A percentile compares a stretch with the other conserved stretches of the same genome.
These are phyloP conservation scores for Leucania comma DNA, from an alignment of 2,888 invertebrate genomes.

Conservation along the genomic window DNA sequence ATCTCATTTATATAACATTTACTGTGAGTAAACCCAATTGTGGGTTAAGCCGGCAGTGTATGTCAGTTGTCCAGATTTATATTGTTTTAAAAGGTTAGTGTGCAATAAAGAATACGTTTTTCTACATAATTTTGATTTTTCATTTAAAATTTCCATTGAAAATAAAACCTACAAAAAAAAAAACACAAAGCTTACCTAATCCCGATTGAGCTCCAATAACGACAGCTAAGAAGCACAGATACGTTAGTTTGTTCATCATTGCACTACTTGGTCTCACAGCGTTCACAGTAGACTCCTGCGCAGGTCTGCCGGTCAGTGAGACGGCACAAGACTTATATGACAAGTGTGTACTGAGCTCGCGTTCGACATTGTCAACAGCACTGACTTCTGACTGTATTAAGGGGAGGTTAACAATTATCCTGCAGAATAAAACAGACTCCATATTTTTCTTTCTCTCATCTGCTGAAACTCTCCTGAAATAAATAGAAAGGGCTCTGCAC, in stretches of 20 bases:
- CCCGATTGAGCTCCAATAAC: constrained; percentile 72
- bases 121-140: no score
- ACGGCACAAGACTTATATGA: constrained; percentile 56
- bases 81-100: no score
- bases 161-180: background rate
- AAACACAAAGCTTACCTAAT: constrained; percentile 69
- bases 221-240: constrained; percentile 75
- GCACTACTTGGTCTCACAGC: constrained; percentile 20
- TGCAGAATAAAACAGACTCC: background rate
- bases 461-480: no score
- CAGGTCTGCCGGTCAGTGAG: constrained; percentile 28
- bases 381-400: constrained; percentile 34
- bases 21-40: no score
- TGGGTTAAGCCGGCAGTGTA: no score
- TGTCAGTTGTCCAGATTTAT: no score
- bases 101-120: no score
- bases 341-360: background rate
- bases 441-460: no score
- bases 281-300: constrained; percentile 34
- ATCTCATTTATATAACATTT: no score
- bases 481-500: no score
- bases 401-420: constrained; percentile 4
- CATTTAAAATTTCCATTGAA: no score
- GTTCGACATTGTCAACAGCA: constrained; percentile 52
- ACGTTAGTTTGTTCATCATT: constrained; percentile 69